These are phyloP conservation scores for Carcharodon carcharias DNA, from an alignment of 2,797 vertebrate genomes.

Conservation along the genomic window DNA sequence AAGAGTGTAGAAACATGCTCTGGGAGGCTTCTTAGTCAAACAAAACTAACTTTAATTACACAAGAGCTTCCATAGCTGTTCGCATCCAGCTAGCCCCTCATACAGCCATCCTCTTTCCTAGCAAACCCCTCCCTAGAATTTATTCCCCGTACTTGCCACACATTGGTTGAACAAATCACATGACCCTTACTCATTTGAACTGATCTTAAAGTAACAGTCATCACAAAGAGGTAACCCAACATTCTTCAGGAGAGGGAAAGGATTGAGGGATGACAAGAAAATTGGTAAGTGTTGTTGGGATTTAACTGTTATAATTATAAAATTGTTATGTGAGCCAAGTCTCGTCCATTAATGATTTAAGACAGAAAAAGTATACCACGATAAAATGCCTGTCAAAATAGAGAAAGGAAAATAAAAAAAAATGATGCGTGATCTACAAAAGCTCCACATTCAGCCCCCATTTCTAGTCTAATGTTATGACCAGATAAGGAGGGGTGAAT, in stretches of 20 bases:
- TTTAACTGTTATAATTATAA: neutral
- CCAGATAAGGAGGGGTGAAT: too few relatives aligned
- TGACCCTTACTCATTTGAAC: too few relatives aligned
- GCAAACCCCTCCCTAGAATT: too few relatives aligned
- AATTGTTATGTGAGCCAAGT: neutral
- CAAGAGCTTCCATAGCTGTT: too few relatives aligned
- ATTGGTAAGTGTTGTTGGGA: neutral
- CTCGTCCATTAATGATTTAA: neutral
- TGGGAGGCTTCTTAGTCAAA: too few relatives aligned
- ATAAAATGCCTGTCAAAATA: neutral
- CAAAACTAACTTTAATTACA: too few relatives aligned
- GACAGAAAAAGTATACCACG: neutral
- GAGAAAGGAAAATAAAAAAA: neutral
- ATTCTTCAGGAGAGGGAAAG: neutral
- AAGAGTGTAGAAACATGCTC: neutral
- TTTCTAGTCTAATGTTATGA: too few relatives aligned
- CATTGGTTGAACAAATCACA: too few relatives aligned
- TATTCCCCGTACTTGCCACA: too few relatives aligned
- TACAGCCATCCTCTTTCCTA: too few relatives aligned
- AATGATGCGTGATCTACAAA: neutral
- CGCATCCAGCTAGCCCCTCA: too few relatives aligned
- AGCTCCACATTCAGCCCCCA: neutral
- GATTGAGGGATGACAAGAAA: neutral
- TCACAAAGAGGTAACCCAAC: neutral
- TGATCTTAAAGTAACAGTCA: too few relatives aligned